A percentile compares a stretch with the other conserved stretches of the same genome.
phyloP scores from a whole-genome alignment of 2,113 vertebrate species.

The Siphamia tubifer region DNA sequence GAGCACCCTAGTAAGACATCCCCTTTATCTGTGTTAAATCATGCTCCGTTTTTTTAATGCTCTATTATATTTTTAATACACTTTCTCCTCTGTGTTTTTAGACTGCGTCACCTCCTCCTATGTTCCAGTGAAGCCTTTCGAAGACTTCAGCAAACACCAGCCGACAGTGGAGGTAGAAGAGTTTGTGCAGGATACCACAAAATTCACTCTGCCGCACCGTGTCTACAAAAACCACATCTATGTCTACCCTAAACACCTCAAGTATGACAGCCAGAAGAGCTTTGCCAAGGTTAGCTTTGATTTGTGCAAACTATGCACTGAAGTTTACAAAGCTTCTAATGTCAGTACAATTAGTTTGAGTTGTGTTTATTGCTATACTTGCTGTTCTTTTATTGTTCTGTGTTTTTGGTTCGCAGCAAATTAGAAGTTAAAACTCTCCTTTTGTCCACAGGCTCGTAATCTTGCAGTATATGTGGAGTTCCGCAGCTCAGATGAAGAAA shows the following conservation, averaged over 20 bases:
- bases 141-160: conserved; percentile 80
- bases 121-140: conserved; percentile 93
- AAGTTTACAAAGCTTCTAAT: neutral
- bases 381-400: neutral
- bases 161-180: conserved; percentile 95
- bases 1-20: conserved; percentile 90
- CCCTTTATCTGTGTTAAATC: neutral
- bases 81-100: conserved; percentile 48
- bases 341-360: neutral
- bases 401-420: neutral
- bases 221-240: conserved; percentile 98
- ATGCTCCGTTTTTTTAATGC: neutral
- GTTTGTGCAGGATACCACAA: conserved; percentile 90
- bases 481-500: conserved; percentile 91
- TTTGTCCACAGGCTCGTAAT: conserved; percentile 89
- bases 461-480: conserved; percentile 94
- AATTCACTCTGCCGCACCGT: conserved; percentile 90
- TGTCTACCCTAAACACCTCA: conserved; percentile 96
- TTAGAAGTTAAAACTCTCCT: conserved; percentile 16
- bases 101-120: conserved; percentile 96
- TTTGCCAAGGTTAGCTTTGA: conserved; percentile 99
- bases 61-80: neutral
- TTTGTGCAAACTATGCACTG: too few species aligned
- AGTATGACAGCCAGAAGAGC: conserved; percentile 96
- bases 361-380: neutral